phyloP scores from a whole-genome alignment of 2,113 vertebrate genomes.

The Centrocercus urophasianus region DNA sequence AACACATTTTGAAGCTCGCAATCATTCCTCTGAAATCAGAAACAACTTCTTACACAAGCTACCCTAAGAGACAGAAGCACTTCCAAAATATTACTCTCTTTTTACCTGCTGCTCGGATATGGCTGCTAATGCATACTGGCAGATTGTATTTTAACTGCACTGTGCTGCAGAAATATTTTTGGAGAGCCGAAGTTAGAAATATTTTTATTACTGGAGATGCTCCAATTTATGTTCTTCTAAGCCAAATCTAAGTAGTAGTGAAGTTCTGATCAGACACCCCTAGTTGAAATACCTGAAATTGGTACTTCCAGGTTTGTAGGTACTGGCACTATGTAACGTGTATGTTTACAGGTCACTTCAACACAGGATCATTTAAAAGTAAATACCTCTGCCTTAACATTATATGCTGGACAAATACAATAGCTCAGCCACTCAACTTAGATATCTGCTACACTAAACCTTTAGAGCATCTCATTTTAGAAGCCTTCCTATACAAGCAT shows the following conservation, averaged over 20 bases:
- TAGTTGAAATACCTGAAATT: not conserved
- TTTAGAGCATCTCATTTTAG: not conserved
- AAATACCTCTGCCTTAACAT: not conserved
- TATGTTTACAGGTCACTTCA: not conserved
- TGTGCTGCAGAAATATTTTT: not conserved
- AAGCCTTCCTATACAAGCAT: not conserved
- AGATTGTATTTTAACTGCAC: not conserved
- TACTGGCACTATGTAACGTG: not conserved
- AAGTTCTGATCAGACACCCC: not conserved
- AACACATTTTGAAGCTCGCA: not conserved
- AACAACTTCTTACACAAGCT: not conserved
- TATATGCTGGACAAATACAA: not conserved
- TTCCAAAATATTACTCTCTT: not conserved
- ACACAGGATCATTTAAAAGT: not conserved
- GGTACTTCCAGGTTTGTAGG: not conserved
- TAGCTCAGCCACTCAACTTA: not conserved
- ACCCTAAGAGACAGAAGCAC: not conserved
- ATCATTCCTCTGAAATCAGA: not conserved
- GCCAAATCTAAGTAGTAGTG: not conserved
- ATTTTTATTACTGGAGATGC: not conserved
- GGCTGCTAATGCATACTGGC: fast-evolving
- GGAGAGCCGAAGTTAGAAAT: not conserved
- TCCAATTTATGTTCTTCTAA: not conserved
- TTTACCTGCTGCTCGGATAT: not conserved
- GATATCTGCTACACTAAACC: not conserved